Conservation (phyloP, 2,797 vertebrate genomes). For the Phrynocephalus guinanensis region DNA sequence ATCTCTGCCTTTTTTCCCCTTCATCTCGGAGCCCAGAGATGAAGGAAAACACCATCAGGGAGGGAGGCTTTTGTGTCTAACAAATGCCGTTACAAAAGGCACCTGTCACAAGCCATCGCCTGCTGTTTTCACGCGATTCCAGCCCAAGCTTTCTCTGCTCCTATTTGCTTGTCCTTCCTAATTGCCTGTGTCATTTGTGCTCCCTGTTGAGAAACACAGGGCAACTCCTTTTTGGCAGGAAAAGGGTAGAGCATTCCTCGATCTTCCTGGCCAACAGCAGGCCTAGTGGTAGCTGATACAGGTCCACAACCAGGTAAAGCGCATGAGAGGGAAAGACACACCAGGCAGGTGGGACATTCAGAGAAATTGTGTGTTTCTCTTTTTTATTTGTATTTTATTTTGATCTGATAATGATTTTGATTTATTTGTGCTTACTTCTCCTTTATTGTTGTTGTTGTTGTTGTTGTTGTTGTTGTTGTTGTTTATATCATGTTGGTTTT, state of each 20-base stretch:
- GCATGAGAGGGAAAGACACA: not conserved
- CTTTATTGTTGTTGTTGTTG: too few relatives aligned
- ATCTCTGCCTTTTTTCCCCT: not conserved
- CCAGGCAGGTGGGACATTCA: too few relatives aligned
- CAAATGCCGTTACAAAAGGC: conserved; percentile 72
- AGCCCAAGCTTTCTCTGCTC: conserved; percentile 59
- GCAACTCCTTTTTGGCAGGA: conserved; percentile 46
- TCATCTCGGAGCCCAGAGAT: not conserved
- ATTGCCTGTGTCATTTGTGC: conserved; percentile 54
- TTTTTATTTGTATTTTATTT: conserved; percentile 3
- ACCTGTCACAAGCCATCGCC: conserved; percentile 70
- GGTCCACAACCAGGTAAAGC: conserved; percentile 1
- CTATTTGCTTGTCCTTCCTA: conserved; percentile 55
- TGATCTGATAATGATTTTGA: too few relatives aligned
- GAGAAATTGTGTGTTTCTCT: not conserved
- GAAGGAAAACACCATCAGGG: conserved; percentile 56
- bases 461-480: too few relatives aligned
- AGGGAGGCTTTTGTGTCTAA: conserved; percentile 58
- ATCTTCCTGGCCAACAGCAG: too few relatives aligned
- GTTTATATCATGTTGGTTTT: too few relatives aligned
- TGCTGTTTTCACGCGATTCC: conserved; percentile 66
- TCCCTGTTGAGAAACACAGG: conserved; percentile 56
- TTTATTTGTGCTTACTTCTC: too few relatives aligned
- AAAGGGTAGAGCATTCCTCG: not conserved
- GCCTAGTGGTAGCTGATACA: too few relatives aligned